These are phyloP conservation scores for Eonycteris spelaea DNA, from an alignment of 2,113 vertebrate species.

Conservation along the genomic window DNA sequence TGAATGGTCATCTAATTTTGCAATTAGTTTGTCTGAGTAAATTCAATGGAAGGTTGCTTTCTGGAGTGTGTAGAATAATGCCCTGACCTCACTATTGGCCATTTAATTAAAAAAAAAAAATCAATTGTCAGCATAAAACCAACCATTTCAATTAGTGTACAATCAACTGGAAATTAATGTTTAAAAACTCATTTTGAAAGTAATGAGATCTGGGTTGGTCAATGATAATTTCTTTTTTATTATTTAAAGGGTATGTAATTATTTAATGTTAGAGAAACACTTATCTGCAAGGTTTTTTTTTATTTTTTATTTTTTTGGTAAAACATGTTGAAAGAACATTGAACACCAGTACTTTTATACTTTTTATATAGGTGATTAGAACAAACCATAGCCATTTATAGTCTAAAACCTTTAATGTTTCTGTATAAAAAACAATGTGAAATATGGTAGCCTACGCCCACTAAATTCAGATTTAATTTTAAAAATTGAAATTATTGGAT, in stretches of 20 bases:
- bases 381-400: background rate
- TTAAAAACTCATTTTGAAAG: conserved; percentile 50
- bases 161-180: conserved; percentile 57
- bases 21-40: conserved; percentile 41
- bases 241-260: conserved; percentile 1
- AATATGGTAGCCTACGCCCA: background rate
- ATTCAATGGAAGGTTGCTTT: conserved; percentile 51
- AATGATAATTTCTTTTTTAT: conserved; percentile 20
- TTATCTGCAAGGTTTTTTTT: background rate
- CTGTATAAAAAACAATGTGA: background rate
- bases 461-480: background rate
- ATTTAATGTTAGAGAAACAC: background rate
- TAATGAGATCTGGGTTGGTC: conserved; percentile 31
- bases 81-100: conserved; percentile 34
- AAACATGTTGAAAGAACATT: background rate
- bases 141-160: conserved; percentile 49
- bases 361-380: background rate
- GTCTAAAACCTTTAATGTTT: background rate
- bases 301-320: background rate
- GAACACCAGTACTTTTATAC: background rate
- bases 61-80: background rate
- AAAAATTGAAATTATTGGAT: background rate
- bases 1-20: conserved; percentile 12
- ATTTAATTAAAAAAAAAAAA: conserved; percentile 37
- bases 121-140: conserved; percentile 39